Evolutionary conservation across 2,113 vertebrate genomes (phyloP), one percentile per base, ranked within the genome.

Genomic region (Odobenus rosmarus): DNA sequence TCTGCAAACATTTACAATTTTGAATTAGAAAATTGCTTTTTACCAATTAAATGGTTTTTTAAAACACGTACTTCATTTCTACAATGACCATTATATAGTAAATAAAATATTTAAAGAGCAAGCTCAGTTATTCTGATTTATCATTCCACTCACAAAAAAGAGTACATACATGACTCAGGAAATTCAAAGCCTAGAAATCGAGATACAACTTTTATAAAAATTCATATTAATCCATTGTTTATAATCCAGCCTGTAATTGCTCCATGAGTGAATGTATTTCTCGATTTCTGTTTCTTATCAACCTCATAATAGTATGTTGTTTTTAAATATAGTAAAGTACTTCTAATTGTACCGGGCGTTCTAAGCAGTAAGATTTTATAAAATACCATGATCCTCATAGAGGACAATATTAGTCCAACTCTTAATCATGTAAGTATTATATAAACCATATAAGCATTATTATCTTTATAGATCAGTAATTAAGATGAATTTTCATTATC

Each of bases 41-140:
- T 94, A 49, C 28, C 51, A 51, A 57, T 88, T 87, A 96, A 97
- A 86, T 61, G 10, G 49, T 49, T 26, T 86, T 93, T 96, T 19
- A 82, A 85, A 88, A 57, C 33, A 49, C 18, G 46, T 49, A 28
- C 11, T 95, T 97, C n/a, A 62, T 77, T 93, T 92, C 46, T 93
- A 64, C n/a, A 36, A 33, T 61, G 85, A 80, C 74, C 16, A 24
- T 11, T 36, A 79, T 80, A 74, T 39, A 91, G 57, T 93, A 77
- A 97, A 96, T 57, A 90, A 95, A 87, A 49, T 88, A 77, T 36
- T 85, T 88, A 26, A 89, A 94, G 69, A n/a, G 33, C 96, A 95
- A 93, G 11, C 18, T 94, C 80, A 69, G 33, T 82, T 96, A 46
- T 33, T 95, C 59, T 81, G 46, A 55, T 93, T 97, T 88, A 71